phyloP scores from a whole-genome alignment of 2,797 vertebrate genomes.

The Orestias chungarensis region DNA sequence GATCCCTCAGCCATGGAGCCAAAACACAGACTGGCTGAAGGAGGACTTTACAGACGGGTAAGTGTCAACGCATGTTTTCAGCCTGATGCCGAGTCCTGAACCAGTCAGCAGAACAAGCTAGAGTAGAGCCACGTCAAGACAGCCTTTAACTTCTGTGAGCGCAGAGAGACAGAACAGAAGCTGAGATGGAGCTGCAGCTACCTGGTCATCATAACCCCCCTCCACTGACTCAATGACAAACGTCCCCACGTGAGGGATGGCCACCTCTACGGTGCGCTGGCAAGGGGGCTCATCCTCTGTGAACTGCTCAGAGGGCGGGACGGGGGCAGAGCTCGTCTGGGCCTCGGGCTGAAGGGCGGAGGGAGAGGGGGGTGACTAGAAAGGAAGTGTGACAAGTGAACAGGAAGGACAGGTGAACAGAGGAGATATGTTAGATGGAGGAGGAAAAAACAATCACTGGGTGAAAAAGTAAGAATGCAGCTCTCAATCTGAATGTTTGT shows the following conservation, averaged over 20 bases:
- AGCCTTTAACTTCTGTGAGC: conserved; percentile 39
- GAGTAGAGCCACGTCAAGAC: conserved; percentile 54
- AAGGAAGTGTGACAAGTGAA: conserved; percentile 62
- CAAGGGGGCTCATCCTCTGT: conserved; percentile 80
- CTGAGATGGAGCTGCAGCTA: conserved; percentile 74
- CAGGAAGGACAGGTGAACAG: conserved; percentile 31
- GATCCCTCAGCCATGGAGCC: conserved; percentile 32
- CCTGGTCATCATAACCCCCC: conserved; percentile 98
- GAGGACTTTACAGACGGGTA: conserved; percentile 26
- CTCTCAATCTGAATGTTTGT: conserved; percentile 3
- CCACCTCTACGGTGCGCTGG: conserved; percentile 92
- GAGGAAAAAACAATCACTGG: background rate
- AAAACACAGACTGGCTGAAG: conserved; percentile 49
- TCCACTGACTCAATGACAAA: conserved; percentile 95
- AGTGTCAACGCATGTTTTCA: conserved; percentile 26
- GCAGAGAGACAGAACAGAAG: conserved; percentile 13
- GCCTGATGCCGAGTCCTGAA: conserved; percentile 26
- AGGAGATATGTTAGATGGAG: conserved; percentile 15
- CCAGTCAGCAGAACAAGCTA: conserved; percentile 4
- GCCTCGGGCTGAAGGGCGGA: conserved; percentile 68
- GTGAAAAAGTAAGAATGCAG: conserved; percentile 1
- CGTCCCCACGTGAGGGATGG: conserved; percentile 93
- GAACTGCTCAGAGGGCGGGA: conserved; percentile 64
- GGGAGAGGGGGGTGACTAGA: conserved; percentile 77
- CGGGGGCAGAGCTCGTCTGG: conserved; percentile 52